A percentile compares a stretch with the other conserved stretches of the same genome.
phyloP scores from a whole-genome alignment of 2,888 invertebrate genomes.

The Dioctria rufipes region DNA sequence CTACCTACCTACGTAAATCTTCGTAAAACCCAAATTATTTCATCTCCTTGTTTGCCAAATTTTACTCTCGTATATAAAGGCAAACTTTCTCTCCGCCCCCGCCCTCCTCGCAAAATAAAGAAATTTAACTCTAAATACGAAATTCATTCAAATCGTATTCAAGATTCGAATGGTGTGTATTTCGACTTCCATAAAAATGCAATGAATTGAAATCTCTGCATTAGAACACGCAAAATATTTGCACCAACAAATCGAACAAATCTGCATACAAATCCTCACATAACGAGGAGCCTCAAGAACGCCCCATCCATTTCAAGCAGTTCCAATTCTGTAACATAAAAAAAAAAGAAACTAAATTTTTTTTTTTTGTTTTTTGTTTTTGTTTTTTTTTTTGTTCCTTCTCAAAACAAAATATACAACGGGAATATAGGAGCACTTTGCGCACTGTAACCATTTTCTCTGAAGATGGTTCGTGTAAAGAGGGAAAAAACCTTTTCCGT shows the following conservation, averaged over 20 bases:
- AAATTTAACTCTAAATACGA: constrained; percentile 10
- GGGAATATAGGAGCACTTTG: constrained; percentile 33
- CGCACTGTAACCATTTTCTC: constrained; percentile 18
- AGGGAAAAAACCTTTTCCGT: background rate
- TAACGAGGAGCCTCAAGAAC: constrained; percentile 39
- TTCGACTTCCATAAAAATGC: constrained; percentile 32
- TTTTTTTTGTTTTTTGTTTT: background rate
- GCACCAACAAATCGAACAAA: constrained; percentile 48
- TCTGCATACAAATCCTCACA: constrained; percentile 47
- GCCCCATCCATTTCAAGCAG: constrained; percentile 44
- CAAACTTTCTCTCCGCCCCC: too few relatives aligned
- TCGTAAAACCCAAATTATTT: too few relatives aligned
- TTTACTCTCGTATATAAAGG: too few relatives aligned
- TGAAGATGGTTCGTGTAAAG: background rate
- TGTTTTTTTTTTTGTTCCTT: background rate
- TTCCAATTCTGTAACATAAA: constrained; percentile 20
- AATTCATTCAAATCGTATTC: constrained; percentile 41
- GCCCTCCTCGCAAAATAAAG: background rate
- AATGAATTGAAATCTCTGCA: constrained; percentile 50
- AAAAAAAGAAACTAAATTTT: background rate
- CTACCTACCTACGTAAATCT: too few relatives aligned
- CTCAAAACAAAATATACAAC: background rate
- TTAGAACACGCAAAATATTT: constrained; percentile 47
- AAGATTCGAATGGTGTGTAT: constrained; percentile 16
- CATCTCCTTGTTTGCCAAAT: too few relatives aligned